Base-by-base conservation (phyloP, 2,797 vertebrate genomes). In the Kryptopterus vitreolus region DNA sequence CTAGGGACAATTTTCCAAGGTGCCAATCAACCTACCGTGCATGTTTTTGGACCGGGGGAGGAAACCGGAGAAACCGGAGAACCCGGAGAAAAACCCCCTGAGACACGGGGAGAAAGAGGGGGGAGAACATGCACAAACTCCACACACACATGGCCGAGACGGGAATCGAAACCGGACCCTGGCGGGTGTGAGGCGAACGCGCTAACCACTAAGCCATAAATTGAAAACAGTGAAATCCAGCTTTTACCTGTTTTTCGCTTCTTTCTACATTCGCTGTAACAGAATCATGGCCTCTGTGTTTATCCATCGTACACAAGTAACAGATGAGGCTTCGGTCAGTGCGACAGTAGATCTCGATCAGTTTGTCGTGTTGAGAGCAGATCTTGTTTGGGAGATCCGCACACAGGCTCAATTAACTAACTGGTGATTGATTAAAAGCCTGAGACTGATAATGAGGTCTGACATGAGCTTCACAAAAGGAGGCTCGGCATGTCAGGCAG, bases 251-350 rank as follows among this genome's bases (percentile, higher is more conserved):
- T 38, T 66, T 38, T 43, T 66, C 20, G 43, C 9, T 43, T 38
- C 22, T 66, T 43, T 68, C 13, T 16, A 12, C 13, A 46, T 68
- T 2, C 1, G 65, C 6, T 68, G 3, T 1, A 68, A 68, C 38
- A 0, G n/a, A 16, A 18, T 68, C 65, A 18, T 68, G 38, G 1
- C 65, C 38, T 68, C 4, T 68, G 3, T 68, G 65, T 0, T 68
- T 0, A 9, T 16, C 22, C 65, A 68, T 66, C 63, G 0, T 43
- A 15, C 63, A 66, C 22, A 43, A 6, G 2, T 38, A 35, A 63
- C 61, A 63, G 61, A 63, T 63, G 61, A 63, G 2, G 33, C 61
- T 63, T 35, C 20, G 31, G 61, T 63, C 61, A 63, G 61, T 38
- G 5, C 20, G 33, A 63, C 61, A 63, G 61, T 38, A 63, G 61